These are phyloP conservation scores for Mixornis gularis DNA, from an alignment of 2,113 vertebrate species.

Conservation along the genomic window DNA sequence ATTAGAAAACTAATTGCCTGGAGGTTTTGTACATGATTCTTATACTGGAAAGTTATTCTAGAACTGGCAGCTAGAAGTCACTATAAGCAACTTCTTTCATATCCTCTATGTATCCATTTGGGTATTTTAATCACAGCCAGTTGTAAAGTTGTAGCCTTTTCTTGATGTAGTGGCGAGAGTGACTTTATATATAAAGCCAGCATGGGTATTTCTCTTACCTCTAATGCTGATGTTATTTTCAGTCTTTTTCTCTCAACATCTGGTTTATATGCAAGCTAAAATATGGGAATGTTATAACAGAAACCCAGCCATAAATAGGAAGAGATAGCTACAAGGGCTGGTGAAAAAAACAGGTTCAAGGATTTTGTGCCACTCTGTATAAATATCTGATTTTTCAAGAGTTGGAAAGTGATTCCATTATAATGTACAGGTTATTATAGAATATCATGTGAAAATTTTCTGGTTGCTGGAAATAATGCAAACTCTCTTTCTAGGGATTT, in stretches of 20 bases:
- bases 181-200: not conserved
- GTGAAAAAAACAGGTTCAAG: not conserved
- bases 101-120: not conserved
- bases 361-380: not conserved
- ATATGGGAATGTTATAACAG: not conserved
- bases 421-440: not conserved
- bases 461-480: not conserved
- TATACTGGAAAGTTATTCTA: not conserved
- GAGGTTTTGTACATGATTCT: slow-evolving; percentile 18
- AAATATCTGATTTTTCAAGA: not conserved
- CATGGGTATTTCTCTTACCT: not conserved
- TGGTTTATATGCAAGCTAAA: not conserved
- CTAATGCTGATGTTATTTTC: not conserved
- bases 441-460: not conserved
- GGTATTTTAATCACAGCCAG: not conserved
- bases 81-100: not conserved
- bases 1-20: slow-evolving; percentile 37
- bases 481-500: not conserved
- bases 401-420: not conserved
- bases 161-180: not conserved
- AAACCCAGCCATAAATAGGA: not conserved
- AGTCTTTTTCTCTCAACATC: not conserved
- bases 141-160: not conserved
- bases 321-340: not conserved
- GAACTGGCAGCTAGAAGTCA: slow-evolving; percentile 27